Evolutionary conservation across 2,113 vertebrate species (phyloP).

Genomic region (Osmerus mordax): DNA sequence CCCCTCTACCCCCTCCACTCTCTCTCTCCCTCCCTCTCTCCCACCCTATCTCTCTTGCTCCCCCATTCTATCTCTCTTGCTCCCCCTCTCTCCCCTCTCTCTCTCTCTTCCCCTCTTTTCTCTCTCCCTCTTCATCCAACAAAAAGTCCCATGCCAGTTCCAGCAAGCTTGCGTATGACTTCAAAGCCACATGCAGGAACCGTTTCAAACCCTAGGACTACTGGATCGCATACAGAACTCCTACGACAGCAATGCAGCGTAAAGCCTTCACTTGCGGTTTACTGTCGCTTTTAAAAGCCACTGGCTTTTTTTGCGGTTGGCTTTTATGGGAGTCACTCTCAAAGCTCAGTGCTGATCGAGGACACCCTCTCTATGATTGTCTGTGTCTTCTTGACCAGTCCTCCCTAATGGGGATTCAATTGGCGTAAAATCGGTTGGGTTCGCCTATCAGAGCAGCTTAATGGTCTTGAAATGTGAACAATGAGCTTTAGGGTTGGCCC

Average conservation of each 20-base stretch:
- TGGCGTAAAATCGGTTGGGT: slow-evolving; percentile 11
- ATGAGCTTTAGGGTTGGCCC: background rate
- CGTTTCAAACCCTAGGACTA: background rate
- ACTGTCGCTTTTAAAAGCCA: slow-evolving; percentile 34
- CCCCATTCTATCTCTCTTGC: too few species aligned
- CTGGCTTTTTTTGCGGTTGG: slow-evolving; percentile 19
- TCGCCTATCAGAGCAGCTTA: background rate
- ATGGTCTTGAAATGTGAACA: slow-evolving; percentile 5
- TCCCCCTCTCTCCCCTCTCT: too few species aligned
- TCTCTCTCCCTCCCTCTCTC: too few species aligned
- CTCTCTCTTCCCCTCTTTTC: too few species aligned
- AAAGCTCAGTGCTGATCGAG: background rate
- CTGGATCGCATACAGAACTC: background rate
- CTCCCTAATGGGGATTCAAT: slow-evolving; percentile 1
- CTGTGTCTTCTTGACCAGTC: background rate
- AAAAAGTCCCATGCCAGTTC: too few species aligned
- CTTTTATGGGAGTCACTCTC: slow-evolving; percentile 33
- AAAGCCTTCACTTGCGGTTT: slow-evolving; percentile 32
- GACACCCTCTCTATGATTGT: background rate
- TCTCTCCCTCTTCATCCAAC: too few species aligned
- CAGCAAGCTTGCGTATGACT: too few species aligned
- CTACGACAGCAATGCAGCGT: background rate
- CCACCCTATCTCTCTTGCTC: too few species aligned
- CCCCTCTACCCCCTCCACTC: too few species aligned
- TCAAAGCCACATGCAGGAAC: too few species aligned